Percentiles rank a stretch among this genome's conserved stretches.
Evolutionary conservation across 2,888 invertebrate species (phyloP).

Genomic region (Maniola hyperantus): DNA sequence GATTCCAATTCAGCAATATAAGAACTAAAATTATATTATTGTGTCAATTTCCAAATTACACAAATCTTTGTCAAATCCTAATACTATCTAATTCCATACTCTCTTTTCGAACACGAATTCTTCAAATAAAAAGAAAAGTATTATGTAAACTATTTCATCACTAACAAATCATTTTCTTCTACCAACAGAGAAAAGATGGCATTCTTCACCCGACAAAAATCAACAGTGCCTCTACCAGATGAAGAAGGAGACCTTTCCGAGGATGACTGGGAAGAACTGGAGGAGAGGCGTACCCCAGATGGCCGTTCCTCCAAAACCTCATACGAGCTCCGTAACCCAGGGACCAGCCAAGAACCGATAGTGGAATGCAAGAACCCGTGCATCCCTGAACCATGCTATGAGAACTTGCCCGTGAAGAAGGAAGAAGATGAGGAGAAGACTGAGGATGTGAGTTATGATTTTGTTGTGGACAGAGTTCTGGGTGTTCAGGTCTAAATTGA

Average conservation of each 20-base stretch:
- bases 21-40: too few relatives aligned
- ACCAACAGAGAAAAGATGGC: constrained; percentile 95
- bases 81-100: too few relatives aligned
- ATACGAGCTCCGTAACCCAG: constrained; percentile 62
- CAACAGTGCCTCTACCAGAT: constrained; percentile 88
- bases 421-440: constrained; percentile 57
- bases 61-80: too few relatives aligned
- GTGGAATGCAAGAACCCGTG: constrained; percentile 65
- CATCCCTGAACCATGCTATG: constrained; percentile 49
- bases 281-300: constrained; percentile 73
- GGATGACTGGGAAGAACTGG: constrained; percentile 77
- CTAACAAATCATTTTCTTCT: constrained; percentile 47
- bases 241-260: constrained; percentile 81
- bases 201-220: constrained; percentile 93
- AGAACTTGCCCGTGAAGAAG: constrained; percentile 57
- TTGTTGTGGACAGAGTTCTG: constrained; percentile 91
- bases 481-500: constrained; percentile 90
- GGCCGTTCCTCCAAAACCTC: constrained; percentile 76
- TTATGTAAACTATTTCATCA: background rate
- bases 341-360: constrained; percentile 42
- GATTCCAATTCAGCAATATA: too few relatives aligned
- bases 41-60: too few relatives aligned
- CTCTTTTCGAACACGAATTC: too few relatives aligned
- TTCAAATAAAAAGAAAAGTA: too few relatives aligned
- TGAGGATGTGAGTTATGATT: constrained; percentile 86